Percentiles rank a stretch among this genome's conserved stretches.
Conservation (phyloP, 2,113 vertebrate genomes). For the Carassius auratus region DNA sequence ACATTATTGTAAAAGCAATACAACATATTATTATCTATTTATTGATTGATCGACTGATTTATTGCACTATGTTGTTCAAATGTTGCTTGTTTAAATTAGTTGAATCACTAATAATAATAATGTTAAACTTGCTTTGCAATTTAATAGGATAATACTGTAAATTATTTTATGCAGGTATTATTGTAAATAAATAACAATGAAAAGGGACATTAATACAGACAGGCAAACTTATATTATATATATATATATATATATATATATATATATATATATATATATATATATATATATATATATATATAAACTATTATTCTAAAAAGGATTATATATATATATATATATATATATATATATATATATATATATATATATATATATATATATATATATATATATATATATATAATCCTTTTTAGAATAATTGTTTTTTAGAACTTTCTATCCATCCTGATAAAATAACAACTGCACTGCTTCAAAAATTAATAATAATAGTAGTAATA, state of each 20-base stretch:
- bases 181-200: background rate
- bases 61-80: background rate
- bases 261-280: no score
- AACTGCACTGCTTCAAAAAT: background rate
- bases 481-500: background rate
- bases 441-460: background rate
- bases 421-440: background rate
- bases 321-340: no score
- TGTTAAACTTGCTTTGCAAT: background rate
- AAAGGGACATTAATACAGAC: background rate
- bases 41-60: no score
- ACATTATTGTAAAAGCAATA: background rate
- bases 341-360: no score
- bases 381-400: no score
- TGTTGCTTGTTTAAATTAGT: background rate
- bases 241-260: no score
- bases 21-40: no score
- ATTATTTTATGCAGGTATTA: background rate
- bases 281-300: no score
- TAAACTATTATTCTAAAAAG: no score
- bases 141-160: background rate
- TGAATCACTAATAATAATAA: background rate
- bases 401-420: no score
- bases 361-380: no score
- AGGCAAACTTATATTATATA: background rate